Conservation (phyloP, 2,113 vertebrate genomes). For the Myrmecophaga tridactyla region DNA sequence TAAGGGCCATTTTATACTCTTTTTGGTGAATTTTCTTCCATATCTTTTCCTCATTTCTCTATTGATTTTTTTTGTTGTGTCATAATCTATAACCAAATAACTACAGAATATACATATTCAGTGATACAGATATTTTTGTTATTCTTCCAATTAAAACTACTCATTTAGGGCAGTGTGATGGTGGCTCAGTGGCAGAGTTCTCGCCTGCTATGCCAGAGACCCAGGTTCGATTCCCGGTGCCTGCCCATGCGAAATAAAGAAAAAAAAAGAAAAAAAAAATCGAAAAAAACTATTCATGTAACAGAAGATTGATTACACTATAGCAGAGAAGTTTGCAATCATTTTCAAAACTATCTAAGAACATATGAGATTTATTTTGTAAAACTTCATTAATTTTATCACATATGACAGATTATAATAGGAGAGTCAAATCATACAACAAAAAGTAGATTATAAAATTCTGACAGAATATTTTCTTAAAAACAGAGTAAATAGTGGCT, state of each 20-base stretch:
- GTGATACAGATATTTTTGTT: neutral
- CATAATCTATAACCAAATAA: neutral
- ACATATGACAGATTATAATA: neutral
- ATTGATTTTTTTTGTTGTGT: neutral
- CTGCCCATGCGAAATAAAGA: no score
- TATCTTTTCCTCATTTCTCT: neutral
- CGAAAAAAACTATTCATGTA: no score
- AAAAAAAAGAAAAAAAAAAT: no score
- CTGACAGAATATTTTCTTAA: neutral
- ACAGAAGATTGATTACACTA: neutral
- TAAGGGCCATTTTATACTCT: neutral
- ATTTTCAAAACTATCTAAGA: neutral
- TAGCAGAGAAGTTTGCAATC: neutral
- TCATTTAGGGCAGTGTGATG: no score
- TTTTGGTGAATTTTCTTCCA: neutral
- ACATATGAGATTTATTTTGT: neutral
- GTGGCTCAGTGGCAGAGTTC: no score
- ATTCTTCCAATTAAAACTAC: slow-evolving; percentile 1
- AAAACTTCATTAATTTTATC: neutral
- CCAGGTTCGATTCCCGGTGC: no score
- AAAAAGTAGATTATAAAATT: neutral
- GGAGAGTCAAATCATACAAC: neutral
- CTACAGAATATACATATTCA: neutral
- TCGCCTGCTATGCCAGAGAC: no score
- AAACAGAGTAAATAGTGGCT: neutral